These are phyloP conservation scores for Machimus rusticus DNA, from an alignment of 2,888 invertebrate species.

Conservation along the genomic window DNA sequence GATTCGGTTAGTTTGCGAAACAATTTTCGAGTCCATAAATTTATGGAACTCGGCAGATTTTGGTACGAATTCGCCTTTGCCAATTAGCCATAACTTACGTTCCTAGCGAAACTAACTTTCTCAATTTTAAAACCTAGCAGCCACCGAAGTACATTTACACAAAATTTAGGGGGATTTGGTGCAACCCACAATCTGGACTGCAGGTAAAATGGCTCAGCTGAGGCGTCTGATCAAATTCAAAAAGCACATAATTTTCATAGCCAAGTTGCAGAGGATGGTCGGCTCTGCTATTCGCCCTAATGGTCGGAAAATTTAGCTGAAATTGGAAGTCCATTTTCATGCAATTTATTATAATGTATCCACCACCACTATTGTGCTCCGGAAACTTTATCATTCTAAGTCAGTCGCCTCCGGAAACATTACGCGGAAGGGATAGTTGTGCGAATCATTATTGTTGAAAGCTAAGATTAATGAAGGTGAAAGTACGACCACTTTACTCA, in stretches of 20 bases:
- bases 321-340: slow-evolving; percentile 4
- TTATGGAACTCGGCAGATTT: background rate
- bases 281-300: background rate
- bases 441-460: background rate
- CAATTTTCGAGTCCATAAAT: background rate
- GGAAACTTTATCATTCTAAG: slow-evolving; percentile 3
- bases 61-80: background rate
- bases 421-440: background rate
- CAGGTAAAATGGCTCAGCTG: background rate
- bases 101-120: background rate
- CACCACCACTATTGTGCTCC: background rate
- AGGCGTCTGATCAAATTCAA: background rate
- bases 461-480: background rate
- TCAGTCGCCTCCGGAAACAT: background rate
- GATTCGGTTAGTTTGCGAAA: background rate
- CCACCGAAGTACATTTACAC: background rate
- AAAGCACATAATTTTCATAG: background rate
- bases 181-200: background rate
- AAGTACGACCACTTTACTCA: background rate
- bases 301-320: background rate
- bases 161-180: background rate
- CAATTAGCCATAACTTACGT: background rate
- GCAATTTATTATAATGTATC: slow-evolving; percentile 7
- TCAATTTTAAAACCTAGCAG: background rate
- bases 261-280: background rate